A percentile compares a stretch with the other conserved stretches of the same genome.
Conservation (phyloP, 2,888 invertebrate species). For the Catocala sponsa region DNA sequence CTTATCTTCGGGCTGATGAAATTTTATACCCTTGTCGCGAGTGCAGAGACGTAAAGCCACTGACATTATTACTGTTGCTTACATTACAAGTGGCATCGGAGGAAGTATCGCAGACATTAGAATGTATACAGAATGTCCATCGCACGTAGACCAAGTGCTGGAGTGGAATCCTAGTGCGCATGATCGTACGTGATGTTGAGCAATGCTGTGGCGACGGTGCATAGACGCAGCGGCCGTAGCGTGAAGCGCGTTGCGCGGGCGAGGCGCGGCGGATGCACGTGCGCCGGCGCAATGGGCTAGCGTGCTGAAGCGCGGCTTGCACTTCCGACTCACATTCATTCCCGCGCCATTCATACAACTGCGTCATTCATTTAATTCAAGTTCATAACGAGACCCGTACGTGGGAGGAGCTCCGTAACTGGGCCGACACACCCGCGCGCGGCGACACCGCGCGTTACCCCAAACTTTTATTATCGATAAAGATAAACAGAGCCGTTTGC, state of each 20-base stretch:
- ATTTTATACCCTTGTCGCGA: conserved; percentile 64
- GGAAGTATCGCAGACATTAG: conserved; percentile 24
- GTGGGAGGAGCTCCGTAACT: conserved; percentile 71
- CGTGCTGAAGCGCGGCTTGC: conserved; percentile 77
- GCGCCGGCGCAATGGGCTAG: conserved; percentile 72
- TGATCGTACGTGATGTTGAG: conserved; percentile 19
- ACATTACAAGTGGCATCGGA: conserved; percentile 14
- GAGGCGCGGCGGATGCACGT: conserved; percentile 69
- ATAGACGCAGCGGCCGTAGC: conserved; percentile 20
- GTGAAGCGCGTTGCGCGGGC: conserved; percentile 12
- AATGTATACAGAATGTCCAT: conserved; percentile 17
- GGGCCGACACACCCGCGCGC: conserved; percentile 65
- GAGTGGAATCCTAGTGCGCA: conserved; percentile 3
- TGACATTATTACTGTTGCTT: conserved; percentile 47
- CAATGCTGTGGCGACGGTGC: conserved; percentile 5
- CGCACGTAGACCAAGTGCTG: conserved; percentile 16
- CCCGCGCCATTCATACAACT: conserved; percentile 85
- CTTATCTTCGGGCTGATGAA: conserved; percentile 64
- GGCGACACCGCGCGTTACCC: conserved; percentile 57
- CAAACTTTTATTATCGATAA: conserved; percentile 69
- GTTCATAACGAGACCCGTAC: conserved; percentile 79
- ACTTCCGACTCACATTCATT: conserved; percentile 86
- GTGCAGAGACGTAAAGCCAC: conserved; percentile 44
- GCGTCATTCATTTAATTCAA: conserved; percentile 86
- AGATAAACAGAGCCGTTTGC: conserved; percentile 65